Conservation (phyloP, 2,888 invertebrate species). For the Drosophila sordidula region DNA sequence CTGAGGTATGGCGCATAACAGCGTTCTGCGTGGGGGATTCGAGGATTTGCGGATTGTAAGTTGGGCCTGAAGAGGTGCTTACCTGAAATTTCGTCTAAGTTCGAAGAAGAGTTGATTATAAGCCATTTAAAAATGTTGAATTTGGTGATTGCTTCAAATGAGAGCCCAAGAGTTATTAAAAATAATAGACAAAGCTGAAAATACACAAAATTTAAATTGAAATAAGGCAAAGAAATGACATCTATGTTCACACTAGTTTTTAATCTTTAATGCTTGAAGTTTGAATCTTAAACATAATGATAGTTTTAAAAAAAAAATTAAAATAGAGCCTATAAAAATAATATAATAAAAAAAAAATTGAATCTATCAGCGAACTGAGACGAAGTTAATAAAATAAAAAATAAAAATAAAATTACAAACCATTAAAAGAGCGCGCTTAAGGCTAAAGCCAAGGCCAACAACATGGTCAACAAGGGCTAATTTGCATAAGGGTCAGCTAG, state of each 20-base stretch:
- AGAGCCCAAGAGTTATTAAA: no score
- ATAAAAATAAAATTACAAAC: slow-evolving; percentile 13
- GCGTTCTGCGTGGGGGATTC: no score
- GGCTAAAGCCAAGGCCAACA: neutral
- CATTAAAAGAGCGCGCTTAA: slow-evolving; percentile 10
- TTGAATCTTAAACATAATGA: no score
- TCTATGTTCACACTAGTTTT: no score
- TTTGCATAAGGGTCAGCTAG: slow-evolving; percentile 74
- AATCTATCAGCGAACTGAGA: neutral
- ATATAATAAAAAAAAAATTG: no score
- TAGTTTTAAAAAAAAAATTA: no score
- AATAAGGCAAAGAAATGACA: no score
- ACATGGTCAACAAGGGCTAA: slow-evolving; percentile 25
- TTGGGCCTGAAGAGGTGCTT: neutral
- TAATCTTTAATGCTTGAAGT: no score
- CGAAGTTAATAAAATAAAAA: neutral
- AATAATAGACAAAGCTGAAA: no score
- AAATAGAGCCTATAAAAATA: no score
- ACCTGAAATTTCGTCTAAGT: slow-evolving; percentile 19
- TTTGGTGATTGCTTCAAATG: neutral
- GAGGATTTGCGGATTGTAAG: rapidly evolving
- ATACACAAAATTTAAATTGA: neutral
- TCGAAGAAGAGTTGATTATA: slow-evolving; percentile 2
- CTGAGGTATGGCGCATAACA: neutral
- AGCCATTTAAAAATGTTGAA: slow-evolving; percentile 17